phyloP scores from a whole-genome alignment of 2,797 vertebrate genomes.

The Steatocranus sp. region DNA sequence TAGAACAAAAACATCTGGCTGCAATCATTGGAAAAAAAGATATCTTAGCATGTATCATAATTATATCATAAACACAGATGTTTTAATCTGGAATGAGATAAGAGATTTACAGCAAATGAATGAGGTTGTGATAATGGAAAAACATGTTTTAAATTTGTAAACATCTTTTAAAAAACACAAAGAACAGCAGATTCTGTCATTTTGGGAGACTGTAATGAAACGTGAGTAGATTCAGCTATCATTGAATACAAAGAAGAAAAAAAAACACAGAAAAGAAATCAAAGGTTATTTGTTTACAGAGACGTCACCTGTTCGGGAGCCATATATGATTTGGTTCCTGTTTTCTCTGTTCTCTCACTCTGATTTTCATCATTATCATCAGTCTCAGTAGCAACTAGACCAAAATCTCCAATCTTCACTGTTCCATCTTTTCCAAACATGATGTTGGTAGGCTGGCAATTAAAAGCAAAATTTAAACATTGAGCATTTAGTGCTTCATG shows the following conservation, averaged over 20 bases:
- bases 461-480: not conserved
- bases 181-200: not conserved
- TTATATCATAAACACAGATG: not conserved
- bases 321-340: constrained; percentile 82
- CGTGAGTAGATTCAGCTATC: not conserved
- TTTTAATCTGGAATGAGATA: not conserved
- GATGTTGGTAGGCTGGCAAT: constrained; percentile 82
- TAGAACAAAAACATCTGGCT: not conserved
- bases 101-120: not conserved
- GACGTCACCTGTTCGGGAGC: constrained; percentile 87
- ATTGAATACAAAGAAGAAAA: not conserved
- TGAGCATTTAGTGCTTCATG: not conserved
- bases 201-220: not conserved
- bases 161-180: not conserved
- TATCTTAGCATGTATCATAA: not conserved
- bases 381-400: constrained; percentile 74
- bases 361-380: not conserved
- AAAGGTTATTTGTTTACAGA: not conserved
- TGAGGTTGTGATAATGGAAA: not conserved
- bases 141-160: not conserved
- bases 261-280: not conserved
- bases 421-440: constrained; percentile 70
- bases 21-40: not conserved
- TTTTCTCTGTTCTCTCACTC: constrained; percentile 50
- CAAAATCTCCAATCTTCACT: constrained; percentile 91